phyloP scores from a whole-genome alignment of 2,797 vertebrate genomes.

The Pangasius larnaudii region DNA sequence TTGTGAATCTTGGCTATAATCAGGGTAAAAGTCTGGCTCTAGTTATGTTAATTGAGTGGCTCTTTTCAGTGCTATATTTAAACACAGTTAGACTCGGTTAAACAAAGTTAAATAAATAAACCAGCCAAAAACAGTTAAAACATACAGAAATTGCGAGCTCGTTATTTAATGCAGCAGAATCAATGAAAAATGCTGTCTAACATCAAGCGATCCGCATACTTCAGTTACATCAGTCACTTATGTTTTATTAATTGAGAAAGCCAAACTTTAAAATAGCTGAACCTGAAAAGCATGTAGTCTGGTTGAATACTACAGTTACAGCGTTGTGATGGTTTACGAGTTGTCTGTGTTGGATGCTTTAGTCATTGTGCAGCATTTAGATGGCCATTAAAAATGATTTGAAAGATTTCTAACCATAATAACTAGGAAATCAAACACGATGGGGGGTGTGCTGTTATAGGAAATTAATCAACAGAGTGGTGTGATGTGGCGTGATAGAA shows the following conservation, averaged over 20 bases:
- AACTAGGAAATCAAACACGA: neutral
- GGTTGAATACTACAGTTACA: neutral
- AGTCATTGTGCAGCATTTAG: neutral
- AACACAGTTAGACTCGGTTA: neutral
- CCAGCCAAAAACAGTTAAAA: neutral
- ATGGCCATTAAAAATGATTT: neutral
- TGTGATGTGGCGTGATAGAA: neutral
- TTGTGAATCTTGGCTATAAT: constrained; percentile 13
- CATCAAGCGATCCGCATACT: too few species aligned
- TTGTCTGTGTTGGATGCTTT: neutral
- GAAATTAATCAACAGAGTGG: neutral
- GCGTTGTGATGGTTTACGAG: neutral
- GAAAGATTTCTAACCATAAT: neutral
- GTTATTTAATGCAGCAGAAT: neutral
- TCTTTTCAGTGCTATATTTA: constrained; percentile 3
- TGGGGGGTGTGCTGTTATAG: neutral
- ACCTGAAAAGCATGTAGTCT: too few species aligned
- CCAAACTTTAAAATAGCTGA: neutral
- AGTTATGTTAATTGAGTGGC: constrained; percentile 6
- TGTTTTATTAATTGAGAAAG: neutral
- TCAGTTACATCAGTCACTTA: neutral
- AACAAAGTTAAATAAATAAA: neutral
- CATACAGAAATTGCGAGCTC: too few species aligned
- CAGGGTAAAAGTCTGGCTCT: constrained; percentile 13
- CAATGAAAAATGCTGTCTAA: neutral